phyloP scores from a whole-genome alignment of 2,888 invertebrate genomes.

The Tetragonula carbonaria region DNA sequence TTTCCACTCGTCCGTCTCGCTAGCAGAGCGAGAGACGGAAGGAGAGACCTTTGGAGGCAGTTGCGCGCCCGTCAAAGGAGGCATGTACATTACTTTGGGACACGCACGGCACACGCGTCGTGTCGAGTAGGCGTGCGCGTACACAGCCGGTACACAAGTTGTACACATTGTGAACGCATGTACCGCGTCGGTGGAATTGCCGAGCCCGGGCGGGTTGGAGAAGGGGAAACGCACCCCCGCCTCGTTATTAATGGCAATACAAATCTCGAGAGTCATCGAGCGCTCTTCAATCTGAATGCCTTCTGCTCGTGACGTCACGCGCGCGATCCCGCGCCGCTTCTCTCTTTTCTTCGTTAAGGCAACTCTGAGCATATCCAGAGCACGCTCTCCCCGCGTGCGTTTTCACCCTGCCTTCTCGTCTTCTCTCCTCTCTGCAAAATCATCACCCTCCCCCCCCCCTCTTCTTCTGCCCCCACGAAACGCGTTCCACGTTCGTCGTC shows the following conservation, averaged over 20 bases:
- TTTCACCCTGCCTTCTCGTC: not conserved
- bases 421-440: constrained; percentile 1
- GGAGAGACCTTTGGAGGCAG: not conserved
- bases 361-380: constrained; percentile 19
- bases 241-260: constrained; percentile 84
- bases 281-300: constrained; percentile 84
- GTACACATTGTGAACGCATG: constrained; percentile 42
- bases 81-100: not conserved
- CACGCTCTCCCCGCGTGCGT: not conserved
- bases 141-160: constrained; percentile 43
- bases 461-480: not conserved
- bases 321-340: constrained; percentile 49
- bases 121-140: constrained; percentile 34
- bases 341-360: constrained; percentile 49
- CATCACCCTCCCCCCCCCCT: not conserved
- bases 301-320: constrained; percentile 83
- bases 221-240: constrained; percentile 67
- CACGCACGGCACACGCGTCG: not conserved
- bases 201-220: constrained; percentile 11
- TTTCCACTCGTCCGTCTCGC: not conserved
- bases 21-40: too few species aligned
- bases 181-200: constrained; percentile 39
- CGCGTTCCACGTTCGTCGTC: not conserved
- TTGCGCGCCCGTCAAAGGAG: constrained; percentile 23
- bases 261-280: constrained; percentile 84